A percentile compares a stretch with the other conserved stretches of the same genome.
Conservation (phyloP, 1,140 invertebrate species). For the Bilobella aurantiaca region DNA sequence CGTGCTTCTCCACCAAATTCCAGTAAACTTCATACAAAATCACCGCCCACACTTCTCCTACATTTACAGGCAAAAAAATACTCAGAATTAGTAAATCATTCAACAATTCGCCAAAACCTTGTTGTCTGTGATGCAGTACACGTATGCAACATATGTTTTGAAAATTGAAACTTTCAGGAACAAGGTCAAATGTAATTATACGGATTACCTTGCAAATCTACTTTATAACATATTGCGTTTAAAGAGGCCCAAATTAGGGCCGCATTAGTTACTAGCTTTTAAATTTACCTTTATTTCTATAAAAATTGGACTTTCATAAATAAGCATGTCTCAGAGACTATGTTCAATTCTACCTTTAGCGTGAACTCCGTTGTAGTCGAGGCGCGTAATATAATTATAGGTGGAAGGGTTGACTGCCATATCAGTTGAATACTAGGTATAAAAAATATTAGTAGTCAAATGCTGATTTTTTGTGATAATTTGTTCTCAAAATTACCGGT, state of each 20-base stretch:
- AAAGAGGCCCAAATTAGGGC: not conserved
- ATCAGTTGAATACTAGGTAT: not conserved
- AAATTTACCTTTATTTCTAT: not conserved
- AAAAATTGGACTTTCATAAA: no score
- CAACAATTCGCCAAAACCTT: not conserved
- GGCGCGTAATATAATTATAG: not conserved
- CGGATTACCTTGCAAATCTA: no score
- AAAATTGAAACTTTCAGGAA: not conserved
- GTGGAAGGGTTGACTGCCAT: not conserved
- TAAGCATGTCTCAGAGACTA: no score
- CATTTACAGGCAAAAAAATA: not conserved
- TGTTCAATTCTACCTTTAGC: no score
- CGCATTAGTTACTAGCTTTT: not conserved
- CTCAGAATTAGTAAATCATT: not conserved
- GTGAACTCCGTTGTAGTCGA: not conserved
- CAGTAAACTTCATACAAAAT: constrained; percentile 14
- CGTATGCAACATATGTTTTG: not conserved
- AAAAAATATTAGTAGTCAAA: not conserved
- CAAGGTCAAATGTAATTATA: no score
- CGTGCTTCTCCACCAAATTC: constrained; percentile 9
- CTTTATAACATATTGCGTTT: not conserved
- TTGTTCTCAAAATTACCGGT: not conserved
- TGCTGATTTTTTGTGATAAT: not conserved
- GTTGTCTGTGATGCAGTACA: not conserved
- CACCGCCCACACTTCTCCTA: constrained; percentile 1